Evolutionary conservation across 2,113 vertebrate genomes (phyloP), one percentile per base, ranked within the genome.

Genomic region (Labrus mixtus): DNA sequence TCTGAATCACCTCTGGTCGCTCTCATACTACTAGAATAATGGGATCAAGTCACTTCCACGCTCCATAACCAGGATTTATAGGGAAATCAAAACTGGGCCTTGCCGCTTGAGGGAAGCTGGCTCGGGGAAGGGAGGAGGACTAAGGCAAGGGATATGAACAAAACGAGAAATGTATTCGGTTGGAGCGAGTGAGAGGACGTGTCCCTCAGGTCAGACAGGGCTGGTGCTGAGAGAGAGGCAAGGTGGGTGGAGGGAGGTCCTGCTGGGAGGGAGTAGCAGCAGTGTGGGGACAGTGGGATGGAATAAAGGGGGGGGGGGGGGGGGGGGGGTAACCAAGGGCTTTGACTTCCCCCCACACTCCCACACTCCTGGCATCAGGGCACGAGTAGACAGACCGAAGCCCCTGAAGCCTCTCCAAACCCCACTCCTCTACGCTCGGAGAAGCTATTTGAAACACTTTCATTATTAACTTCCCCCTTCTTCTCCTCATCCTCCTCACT

Each of bases 1-100:
- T 90, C 71, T 19, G 70, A 89, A 92, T 91, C 91, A 92, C 89
- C 90, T 87, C 88, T 91, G 87, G 85, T 86, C 16, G 46, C 79
- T 90, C 73, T 89, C 82, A 68, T 80, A 88, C 90, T 77, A 82
- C 81, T 82, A 85, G 78, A 92, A 92, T 91, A 94, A 93, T 92
- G 92, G 91, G 85, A 92, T 93, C 88, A 88, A 93, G 92, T 89
- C 90, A 87, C 86, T 89, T 86, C 81, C 85, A 83, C 70, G 69
- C 90, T 92, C 87, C 73, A 91, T 90, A 91, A 93, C 87, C 84
- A 73, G 87, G 92, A 94, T 93, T 93, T 93, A 95, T 94, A 91
- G 89, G 85, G 81, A 90, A 92, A 93, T 91, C 78, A 86, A 92
- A 92, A 89, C 62, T 79, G 80, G 90, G 90, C 80, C 91, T 91